Evolutionary conservation across 2,113 vertebrate species (phyloP), one percentile per base, ranked within the genome.

Genomic region (Ophiodon elongatus): DNA sequence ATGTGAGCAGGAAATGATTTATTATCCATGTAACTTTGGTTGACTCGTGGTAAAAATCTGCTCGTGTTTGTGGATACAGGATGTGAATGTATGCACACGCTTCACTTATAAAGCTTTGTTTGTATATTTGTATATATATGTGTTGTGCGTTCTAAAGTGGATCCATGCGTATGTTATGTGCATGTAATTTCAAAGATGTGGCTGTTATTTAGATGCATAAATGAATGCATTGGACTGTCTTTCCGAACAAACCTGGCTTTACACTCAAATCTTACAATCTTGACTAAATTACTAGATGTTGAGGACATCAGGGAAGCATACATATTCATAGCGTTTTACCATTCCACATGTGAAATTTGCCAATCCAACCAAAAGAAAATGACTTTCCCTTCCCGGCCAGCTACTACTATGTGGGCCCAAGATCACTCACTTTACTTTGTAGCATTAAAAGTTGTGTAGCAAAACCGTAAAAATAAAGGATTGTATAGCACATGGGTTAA

Each of bases 1-100:
- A 83, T 76, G 50, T 70, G 76, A 80, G 72, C 41, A 80, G 83
- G 86, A 85, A 82, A 89, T 87, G 60, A 91, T 91, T 80, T 88
- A 90, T 90, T 86, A 85, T 60, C 68, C 19, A n/a, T 15, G 3
- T 47, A 68, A 77, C 67, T 80, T 75, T 47, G 41, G 62, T 73
- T 68, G 37, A 73, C 59, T 79, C 70, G 60, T 70, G 50, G 21
- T 62, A 70, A 41, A 52, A 81, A 52, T 87, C 41, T 60, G 73
- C 29, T 59, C 17, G 25, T 60, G 17, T 73, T n/a, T 59, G 9
- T 39, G n/a, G n/a, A 47, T 76, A 43, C 45, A 47, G 62, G 35
- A 81, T 76, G 57, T 29, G 33, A 79, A 59, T 7, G 27, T 9
- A 23, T 66, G 43, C 54, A 77, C 19, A 2, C 50, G 25, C 39